phyloP scores from a whole-genome alignment of 2,888 invertebrate genomes.

The Phortica magna region DNA sequence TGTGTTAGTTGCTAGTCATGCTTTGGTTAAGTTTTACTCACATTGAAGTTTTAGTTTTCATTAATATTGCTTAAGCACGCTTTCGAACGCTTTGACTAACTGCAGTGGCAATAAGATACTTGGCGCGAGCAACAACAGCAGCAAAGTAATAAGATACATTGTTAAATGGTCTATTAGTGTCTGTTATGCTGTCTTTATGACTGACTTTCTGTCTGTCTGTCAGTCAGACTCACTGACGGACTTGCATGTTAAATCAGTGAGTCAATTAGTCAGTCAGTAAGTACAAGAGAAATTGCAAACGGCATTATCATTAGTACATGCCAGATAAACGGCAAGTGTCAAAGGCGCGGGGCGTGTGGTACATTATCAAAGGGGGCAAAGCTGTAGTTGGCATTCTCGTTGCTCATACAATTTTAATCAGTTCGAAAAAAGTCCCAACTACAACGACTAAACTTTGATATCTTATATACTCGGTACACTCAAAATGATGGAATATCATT shows the following conservation, averaged over 20 bases:
- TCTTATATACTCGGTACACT: too few species aligned
- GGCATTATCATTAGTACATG: not conserved
- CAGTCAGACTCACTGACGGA: not conserved
- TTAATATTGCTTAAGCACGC: not conserved
- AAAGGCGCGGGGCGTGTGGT: not conserved
- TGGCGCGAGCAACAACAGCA: not conserved
- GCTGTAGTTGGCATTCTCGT: not conserved
- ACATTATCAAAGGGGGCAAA: not conserved
- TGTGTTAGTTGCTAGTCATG: not conserved
- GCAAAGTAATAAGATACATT: not conserved
- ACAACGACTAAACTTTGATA: too few species aligned
- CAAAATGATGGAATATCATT: too few species aligned
- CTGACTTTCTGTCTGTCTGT: not conserved
- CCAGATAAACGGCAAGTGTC: not conserved
- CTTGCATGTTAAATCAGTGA: not conserved
- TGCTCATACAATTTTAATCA: too few species aligned
- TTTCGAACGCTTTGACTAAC: not conserved
- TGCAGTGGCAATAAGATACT: not conserved
- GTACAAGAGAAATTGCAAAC: not conserved
- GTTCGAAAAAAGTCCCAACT: too few species aligned
- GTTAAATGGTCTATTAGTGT: not conserved
- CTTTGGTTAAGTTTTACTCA: too few species aligned
- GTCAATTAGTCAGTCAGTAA: constrained; percentile 19
- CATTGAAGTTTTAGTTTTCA: not conserved
- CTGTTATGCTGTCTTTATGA: not conserved